phyloP scores from a whole-genome alignment of 1,140 invertebrate species.

The Armadillidium nasatum region DNA sequence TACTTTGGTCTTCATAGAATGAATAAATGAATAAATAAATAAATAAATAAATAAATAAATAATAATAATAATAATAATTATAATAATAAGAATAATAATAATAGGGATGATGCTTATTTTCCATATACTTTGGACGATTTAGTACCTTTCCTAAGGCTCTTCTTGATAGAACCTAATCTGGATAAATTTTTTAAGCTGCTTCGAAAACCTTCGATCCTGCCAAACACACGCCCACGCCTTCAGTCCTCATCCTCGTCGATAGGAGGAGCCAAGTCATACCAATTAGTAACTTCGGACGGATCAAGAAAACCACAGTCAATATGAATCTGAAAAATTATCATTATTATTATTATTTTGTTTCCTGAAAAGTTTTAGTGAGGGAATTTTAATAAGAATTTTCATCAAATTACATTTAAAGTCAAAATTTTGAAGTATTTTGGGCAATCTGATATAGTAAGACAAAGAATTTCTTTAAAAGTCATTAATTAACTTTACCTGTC shows the following conservation, averaged over 20 bases:
- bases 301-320: constrained; percentile 63
- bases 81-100: not conserved
- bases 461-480: not conserved
- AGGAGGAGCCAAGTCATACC: constrained; percentile 67
- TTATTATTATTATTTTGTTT: too few relatives aligned
- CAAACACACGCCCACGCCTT: constrained; percentile 18
- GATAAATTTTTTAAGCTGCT: not conserved
- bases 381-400: constrained; percentile 27
- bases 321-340: constrained; percentile 55
- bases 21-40: not conserved
- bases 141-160: not conserved
- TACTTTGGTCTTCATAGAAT: not conserved
- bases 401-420: constrained; percentile 7
- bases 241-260: constrained; percentile 42
- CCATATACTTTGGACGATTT: not conserved
- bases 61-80: not conserved
- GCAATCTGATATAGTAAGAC: not conserved
- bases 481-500: constrained; percentile 58
- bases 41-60: not conserved
- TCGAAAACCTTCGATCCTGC: not conserved
- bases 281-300: constrained; percentile 60
- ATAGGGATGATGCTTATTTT: not conserved
- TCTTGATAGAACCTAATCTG: not conserved
- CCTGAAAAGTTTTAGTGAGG: not conserved
- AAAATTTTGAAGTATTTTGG: not conserved